phyloP scores from a whole-genome alignment of 2,888 invertebrate species.

The Lysandra coridon region DNA sequence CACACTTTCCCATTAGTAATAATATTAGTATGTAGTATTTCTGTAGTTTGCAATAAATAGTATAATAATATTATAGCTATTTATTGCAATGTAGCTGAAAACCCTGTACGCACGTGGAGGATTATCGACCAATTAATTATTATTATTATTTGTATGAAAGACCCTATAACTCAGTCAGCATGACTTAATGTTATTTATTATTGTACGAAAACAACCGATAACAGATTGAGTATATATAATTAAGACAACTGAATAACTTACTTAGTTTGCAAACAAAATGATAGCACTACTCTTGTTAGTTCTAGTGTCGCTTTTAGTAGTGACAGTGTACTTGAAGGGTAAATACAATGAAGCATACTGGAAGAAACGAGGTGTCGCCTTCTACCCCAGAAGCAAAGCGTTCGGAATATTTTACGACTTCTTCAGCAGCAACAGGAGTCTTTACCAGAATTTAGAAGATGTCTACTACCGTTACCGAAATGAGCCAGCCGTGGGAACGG shows the following conservation, averaged over 20 bases:
- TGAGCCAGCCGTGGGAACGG: conserved; percentile 55
- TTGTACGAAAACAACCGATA: not conserved
- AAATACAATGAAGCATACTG: conserved; percentile 54
- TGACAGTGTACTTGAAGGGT: conserved; percentile 46
- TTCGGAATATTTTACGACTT: conserved; percentile 55
- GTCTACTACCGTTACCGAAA: conserved; percentile 52
- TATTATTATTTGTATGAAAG: too few species aligned
- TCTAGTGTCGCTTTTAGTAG: conserved; percentile 43
- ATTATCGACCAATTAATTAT: too few species aligned
- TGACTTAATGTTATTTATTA: too few species aligned
- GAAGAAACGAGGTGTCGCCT: conserved; percentile 55
- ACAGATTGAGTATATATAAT: not conserved
- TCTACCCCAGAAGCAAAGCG: conserved; percentile 48
- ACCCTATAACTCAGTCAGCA: too few species aligned
- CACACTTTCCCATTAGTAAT: too few species aligned
- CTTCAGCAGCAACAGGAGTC: conserved; percentile 43
- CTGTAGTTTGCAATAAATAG: too few species aligned
- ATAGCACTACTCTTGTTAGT: conserved; percentile 42
- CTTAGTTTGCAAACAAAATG: conserved; percentile 19
- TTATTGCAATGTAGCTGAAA: too few species aligned
- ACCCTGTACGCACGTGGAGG: too few species aligned
- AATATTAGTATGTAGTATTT: too few species aligned
- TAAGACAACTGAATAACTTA: not conserved
- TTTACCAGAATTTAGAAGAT: conserved; percentile 52
- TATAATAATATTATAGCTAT: too few species aligned